These are phyloP conservation scores for Uropsilus gracilis DNA, from an alignment of 2,113 vertebrate genomes.

Conservation along the genomic window DNA sequence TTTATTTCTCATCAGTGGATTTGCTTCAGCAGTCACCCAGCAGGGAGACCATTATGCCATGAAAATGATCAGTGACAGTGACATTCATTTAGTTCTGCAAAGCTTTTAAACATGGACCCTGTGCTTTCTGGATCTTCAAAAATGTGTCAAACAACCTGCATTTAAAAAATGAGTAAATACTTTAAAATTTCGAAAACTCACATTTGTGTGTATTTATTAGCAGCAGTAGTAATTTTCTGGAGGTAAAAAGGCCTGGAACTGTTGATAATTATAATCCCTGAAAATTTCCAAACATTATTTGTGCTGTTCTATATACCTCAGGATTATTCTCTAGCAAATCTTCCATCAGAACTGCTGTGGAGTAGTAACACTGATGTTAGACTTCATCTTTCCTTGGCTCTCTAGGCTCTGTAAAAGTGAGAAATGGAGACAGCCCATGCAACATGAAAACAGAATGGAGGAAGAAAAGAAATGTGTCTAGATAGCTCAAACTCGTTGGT, in stretches of 20 bases:
- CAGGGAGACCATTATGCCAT: background rate
- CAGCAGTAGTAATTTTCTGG: background rate
- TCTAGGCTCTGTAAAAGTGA: background rate
- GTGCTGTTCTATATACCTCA: background rate
- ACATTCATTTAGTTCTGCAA: constrained; percentile 10
- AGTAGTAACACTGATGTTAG: background rate
- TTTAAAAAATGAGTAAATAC: background rate
- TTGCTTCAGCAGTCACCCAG: constrained; percentile 31
- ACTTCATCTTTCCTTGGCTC: background rate
- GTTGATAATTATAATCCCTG: background rate
- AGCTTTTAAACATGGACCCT: background rate
- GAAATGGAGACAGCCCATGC: background rate
- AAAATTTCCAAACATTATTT: background rate
- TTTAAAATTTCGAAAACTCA: constrained; percentile 27
- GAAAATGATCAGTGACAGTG: background rate
- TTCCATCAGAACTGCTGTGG: background rate
- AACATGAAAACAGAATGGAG: background rate
- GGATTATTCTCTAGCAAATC: background rate
- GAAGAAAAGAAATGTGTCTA: background rate
- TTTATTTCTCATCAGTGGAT: constrained; percentile 56
- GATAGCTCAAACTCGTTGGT: background rate
- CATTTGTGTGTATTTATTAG: background rate
- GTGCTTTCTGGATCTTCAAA: background rate
- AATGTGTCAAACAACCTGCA: background rate
- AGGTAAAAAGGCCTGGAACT: background rate